A percentile compares a stretch with the other conserved stretches of the same genome.
Evolutionary conservation across 2,888 invertebrate genomes (phyloP).

Genomic region (Idaea aversata): DNA sequence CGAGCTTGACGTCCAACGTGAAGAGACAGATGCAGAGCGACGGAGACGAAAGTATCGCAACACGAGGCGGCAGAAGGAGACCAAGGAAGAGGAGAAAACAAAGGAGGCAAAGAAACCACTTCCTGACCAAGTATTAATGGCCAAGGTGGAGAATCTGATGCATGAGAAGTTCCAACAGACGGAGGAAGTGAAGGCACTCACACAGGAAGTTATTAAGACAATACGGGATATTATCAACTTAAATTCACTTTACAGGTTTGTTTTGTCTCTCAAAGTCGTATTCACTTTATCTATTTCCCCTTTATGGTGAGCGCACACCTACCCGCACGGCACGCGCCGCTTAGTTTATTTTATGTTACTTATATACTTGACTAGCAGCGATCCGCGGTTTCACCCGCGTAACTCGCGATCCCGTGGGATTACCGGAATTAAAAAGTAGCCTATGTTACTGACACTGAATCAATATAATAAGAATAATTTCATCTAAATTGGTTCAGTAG

Average conservation of each 20-base stretch:
- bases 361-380: no score
- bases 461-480: no score
- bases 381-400: no score
- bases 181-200: conserved; percentile 97
- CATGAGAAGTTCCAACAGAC: conserved; percentile 94
- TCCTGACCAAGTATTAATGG: conserved; percentile 86
- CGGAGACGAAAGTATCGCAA: conserved; percentile 74
- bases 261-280: background rate
- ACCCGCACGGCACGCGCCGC: no score
- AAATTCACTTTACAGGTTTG: conserved; percentile 93
- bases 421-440: no score
- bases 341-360: no score
- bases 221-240: conserved; percentile 98
- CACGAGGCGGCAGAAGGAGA: conserved; percentile 47
- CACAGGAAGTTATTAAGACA: conserved; percentile 98
- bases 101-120: conserved; percentile 47
- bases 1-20: conserved; percentile 90
- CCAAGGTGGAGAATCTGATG: conserved; percentile 94
- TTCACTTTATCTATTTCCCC: background rate
- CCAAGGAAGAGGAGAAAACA: conserved; percentile 29
- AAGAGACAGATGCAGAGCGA: conserved; percentile 84
- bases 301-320: no score
- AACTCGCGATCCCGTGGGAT: no score
- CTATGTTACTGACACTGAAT: no score
- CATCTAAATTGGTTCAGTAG: no score